These are phyloP conservation scores for Augiades crinisus DNA, from an alignment of 2,888 invertebrate species.

Conservation along the genomic window DNA sequence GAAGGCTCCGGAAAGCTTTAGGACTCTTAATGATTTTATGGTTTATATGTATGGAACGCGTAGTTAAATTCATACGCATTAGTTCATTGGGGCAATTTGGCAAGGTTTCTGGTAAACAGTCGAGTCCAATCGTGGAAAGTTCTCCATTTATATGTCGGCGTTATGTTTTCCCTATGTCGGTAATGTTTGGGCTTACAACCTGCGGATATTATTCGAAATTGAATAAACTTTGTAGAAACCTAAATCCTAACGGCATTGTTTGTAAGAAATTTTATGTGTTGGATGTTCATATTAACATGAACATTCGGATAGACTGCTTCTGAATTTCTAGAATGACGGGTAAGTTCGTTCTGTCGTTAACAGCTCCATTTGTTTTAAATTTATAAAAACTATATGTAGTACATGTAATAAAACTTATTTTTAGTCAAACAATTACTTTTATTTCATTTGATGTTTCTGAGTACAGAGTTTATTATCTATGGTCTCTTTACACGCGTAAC, in stretches of 20 bases:
- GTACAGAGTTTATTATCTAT: constrained; percentile 1
- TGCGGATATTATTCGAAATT: too few relatives aligned
- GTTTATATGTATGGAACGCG: background rate
- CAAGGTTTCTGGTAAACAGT: constrained; percentile 12
- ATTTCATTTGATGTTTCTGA: background rate
- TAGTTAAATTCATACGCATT: background rate
- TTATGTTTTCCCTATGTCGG: too few relatives aligned
- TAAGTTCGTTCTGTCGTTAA: too few relatives aligned
- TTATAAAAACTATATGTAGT: background rate
- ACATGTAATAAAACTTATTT: background rate
- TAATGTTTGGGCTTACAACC: too few relatives aligned
- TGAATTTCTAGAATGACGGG: too few relatives aligned
- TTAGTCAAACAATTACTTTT: background rate
- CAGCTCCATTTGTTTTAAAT: too few relatives aligned
- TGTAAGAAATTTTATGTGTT: background rate
- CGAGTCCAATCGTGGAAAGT: background rate
- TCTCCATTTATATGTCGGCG: constrained; percentile 3
- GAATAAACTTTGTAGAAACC: too few relatives aligned
- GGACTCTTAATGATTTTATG: background rate
- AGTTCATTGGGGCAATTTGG: constrained; percentile 17
- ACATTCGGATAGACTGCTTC: too few relatives aligned
- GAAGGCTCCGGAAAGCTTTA: background rate
- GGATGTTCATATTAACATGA: too few relatives aligned
- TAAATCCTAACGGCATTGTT: background rate
- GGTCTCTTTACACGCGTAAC: background rate